A percentile compares a stretch with the other conserved stretches of the same genome.
Conservation (phyloP, 2,113 vertebrate genomes). For the Enhydra lutris region DNA sequence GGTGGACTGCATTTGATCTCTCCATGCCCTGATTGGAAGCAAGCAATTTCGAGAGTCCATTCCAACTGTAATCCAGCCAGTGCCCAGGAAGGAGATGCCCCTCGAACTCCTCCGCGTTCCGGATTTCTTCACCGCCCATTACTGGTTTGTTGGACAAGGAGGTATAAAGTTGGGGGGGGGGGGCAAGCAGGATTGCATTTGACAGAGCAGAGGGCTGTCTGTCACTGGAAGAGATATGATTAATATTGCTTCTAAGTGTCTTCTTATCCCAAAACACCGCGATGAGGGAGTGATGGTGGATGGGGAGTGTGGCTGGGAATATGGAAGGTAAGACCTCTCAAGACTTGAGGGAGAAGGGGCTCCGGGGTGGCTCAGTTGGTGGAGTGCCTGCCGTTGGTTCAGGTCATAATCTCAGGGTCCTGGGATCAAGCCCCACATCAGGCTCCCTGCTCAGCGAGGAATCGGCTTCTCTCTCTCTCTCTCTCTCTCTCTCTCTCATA, state of each 20-base stretch:
- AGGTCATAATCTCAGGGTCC: neutral
- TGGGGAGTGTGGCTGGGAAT: neutral
- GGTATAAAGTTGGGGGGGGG: neutral
- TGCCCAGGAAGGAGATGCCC: neutral
- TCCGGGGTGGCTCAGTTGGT: neutral
- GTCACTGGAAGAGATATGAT: neutral
- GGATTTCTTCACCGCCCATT: neutral
- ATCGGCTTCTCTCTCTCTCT: neutral
- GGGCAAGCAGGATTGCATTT: neutral
- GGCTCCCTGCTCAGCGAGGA: neutral
- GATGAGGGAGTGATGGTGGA: neutral
- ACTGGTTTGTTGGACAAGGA: neutral
- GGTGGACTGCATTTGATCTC: neutral
- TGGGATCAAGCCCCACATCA: neutral
- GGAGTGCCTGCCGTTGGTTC: neutral
- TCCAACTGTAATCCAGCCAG: neutral
- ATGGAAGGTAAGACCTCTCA: neutral
- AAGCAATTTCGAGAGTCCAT: neutral
- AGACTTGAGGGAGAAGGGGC: neutral
- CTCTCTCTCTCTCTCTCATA: too few relatives aligned
- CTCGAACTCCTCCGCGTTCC: neutral
- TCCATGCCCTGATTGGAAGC: neutral
- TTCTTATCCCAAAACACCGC: neutral
- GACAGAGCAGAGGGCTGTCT: neutral
- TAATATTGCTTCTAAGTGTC: neutral